A percentile compares a stretch with the other conserved stretches of the same genome.
phyloP scores from a whole-genome alignment of 2,888 invertebrate genomes.

The Acrobasis repandana region DNA sequence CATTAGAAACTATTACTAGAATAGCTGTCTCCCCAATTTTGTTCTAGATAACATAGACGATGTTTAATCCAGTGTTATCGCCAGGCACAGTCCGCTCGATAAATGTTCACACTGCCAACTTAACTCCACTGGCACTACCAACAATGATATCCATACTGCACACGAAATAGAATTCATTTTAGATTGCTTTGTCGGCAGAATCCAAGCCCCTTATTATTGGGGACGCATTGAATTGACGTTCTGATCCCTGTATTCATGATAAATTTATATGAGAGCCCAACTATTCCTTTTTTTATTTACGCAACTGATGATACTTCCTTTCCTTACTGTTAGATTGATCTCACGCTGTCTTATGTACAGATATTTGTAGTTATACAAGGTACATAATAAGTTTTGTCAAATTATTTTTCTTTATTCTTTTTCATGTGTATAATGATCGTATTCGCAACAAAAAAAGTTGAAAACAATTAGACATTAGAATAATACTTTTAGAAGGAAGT shows the following conservation, averaged over 20 bases:
- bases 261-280: conserved; percentile 47
- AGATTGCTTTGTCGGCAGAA: conserved; percentile 29
- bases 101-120: conserved; percentile 52
- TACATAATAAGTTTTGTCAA: too few species aligned
- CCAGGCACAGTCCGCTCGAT: conserved; percentile 56
- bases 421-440: too few species aligned
- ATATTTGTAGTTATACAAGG: too few species aligned
- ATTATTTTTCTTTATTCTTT: too few species aligned
- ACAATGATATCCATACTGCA: conserved; percentile 37
- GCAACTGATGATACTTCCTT: conserved; percentile 6
- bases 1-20: conserved; percentile 20
- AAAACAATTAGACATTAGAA: too few species aligned
- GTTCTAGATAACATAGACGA: conserved; percentile 53
- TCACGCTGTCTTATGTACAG: too few species aligned
- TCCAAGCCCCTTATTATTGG: conserved; percentile 45
- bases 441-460: too few species aligned
- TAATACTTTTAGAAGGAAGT: too few species aligned
- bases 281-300: conserved; percentile 34
- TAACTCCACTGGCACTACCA: conserved; percentile 37
- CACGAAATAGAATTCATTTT: conserved; percentile 40
- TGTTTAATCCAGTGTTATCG: conserved; percentile 64
- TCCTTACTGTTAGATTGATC: too few species aligned
- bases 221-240: conserved; percentile 55
- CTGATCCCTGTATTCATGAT: conserved; percentile 54
- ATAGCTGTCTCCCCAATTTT: conserved; percentile 47